Conservation (phyloP, 2,113 vertebrate species). For the Acanthisitta chloris region DNA sequence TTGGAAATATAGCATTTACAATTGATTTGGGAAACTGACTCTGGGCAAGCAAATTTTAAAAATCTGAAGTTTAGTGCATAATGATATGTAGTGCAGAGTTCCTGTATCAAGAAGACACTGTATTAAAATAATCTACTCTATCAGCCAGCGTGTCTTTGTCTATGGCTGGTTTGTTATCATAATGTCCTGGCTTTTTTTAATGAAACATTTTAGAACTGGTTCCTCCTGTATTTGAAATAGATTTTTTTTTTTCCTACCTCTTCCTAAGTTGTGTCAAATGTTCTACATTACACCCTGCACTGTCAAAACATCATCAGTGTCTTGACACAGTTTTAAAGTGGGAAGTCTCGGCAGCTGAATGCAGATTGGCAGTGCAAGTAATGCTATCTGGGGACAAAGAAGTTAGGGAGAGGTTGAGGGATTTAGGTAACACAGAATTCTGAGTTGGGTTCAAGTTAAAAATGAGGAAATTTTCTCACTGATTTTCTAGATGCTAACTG, state of each 20-base stretch:
- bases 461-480: not conserved
- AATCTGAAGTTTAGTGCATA: not conserved
- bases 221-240: not conserved
- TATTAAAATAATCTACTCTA: not conserved
- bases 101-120: not conserved
- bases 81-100: not conserved
- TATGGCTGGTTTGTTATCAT: not conserved
- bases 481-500: not conserved
- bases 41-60: not conserved
- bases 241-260: not conserved
- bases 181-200: not conserved
- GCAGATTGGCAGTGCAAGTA: not conserved
- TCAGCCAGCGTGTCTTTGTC: not conserved
- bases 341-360: slow-evolving; percentile 15
- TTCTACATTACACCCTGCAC: slow-evolving; percentile 1
- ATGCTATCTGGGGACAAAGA: not conserved
- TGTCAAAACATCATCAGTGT: slow-evolving; percentile 49
- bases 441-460: not conserved
- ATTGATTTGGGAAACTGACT: slow-evolving; percentile 15
- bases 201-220: not conserved
- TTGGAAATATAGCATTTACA: not conserved
- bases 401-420: not conserved
- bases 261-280: slow-evolving; percentile 2
- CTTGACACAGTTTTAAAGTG: slow-evolving; percentile 48
- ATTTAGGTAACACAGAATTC: not conserved